Percentiles rank a stretch among this genome's conserved stretches.
phyloP scores from a whole-genome alignment of 2,113 vertebrate species.

The Sylvicapra grimmia region DNA sequence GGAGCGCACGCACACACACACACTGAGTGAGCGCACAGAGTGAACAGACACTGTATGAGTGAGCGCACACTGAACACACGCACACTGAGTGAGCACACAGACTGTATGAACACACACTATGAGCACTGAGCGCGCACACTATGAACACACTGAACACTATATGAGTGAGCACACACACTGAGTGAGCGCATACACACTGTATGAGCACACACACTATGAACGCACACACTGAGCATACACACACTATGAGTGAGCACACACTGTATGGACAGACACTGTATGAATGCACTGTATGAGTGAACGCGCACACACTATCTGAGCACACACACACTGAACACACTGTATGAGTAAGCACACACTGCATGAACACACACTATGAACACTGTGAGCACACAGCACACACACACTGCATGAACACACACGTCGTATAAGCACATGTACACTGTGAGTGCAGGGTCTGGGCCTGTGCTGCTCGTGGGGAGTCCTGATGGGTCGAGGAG shows the following conservation, averaged over 20 bases:
- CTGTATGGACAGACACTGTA: not conserved
- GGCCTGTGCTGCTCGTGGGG: not conserved
- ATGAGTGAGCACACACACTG: not conserved
- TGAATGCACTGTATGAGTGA: no score
- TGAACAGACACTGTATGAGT: not conserved
- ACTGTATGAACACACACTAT: not conserved
- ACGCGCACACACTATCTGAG: no score
- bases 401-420: not conserved
- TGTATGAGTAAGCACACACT: no score
- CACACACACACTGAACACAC: no score
- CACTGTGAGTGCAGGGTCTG: not conserved
- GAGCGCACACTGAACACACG: no score
- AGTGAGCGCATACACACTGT: no score
- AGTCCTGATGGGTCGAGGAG: not conserved
- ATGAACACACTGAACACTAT: no score
- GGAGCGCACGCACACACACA: rapidly evolving
- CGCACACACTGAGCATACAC: not conserved
- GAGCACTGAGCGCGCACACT: not conserved
- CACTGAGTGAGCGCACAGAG: no score
- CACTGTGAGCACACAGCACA: rapidly evolving
- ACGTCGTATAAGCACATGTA: rapidly evolving
- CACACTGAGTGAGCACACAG: no score
- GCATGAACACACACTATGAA: no score
- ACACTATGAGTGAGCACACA: no score
- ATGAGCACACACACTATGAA: no score